A percentile compares a stretch with the other conserved stretches of the same genome.
Evolutionary conservation across 64 coral and sea anemone species (phyloP).

Genomic region (Montipora efflorescens): DNA sequence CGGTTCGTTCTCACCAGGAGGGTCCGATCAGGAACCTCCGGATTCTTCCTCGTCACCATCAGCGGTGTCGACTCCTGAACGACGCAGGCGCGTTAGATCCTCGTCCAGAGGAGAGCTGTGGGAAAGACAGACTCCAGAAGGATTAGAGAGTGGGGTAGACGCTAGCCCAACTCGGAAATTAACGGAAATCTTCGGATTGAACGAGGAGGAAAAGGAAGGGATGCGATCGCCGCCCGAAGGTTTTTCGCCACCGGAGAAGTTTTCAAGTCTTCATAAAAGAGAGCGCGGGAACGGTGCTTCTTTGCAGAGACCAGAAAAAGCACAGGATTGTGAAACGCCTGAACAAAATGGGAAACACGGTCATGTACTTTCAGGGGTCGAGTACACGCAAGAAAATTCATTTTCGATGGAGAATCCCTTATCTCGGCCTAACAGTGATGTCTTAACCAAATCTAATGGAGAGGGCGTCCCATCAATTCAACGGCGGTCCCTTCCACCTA

Average conservation of each 20-base stretch:
- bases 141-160: background rate
- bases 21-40: slow-evolving; percentile 22
- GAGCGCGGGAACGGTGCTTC: slow-evolving; percentile 39
- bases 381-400: background rate
- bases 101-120: slow-evolving; percentile 23
- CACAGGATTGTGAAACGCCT: background rate
- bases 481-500: slow-evolving; percentile 4
- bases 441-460: background rate
- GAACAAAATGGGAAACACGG: background rate
- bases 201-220: background rate
- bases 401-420: slow-evolving; percentile 26
- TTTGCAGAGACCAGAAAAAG: slow-evolving; percentile 3
- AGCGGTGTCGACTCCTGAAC: slow-evolving; percentile 35
- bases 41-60: slow-evolving; percentile 24
- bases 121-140: slow-evolving; percentile 30
- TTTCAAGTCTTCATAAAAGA: slow-evolving; percentile 11
- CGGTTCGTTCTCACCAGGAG: background rate
- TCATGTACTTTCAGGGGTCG: background rate
- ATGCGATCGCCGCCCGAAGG: slow-evolving; percentile 43
- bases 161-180: slow-evolving; percentile 42
- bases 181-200: slow-evolving; percentile 48
- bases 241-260: slow-evolving; percentile 27
- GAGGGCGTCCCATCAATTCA: background rate
- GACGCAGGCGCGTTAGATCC: slow-evolving; percentile 29
- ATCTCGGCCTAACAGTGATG: slow-evolving; percentile 16